phyloP scores from a whole-genome alignment of 1,140 invertebrate genomes.

The Prorops nasuta region DNA sequence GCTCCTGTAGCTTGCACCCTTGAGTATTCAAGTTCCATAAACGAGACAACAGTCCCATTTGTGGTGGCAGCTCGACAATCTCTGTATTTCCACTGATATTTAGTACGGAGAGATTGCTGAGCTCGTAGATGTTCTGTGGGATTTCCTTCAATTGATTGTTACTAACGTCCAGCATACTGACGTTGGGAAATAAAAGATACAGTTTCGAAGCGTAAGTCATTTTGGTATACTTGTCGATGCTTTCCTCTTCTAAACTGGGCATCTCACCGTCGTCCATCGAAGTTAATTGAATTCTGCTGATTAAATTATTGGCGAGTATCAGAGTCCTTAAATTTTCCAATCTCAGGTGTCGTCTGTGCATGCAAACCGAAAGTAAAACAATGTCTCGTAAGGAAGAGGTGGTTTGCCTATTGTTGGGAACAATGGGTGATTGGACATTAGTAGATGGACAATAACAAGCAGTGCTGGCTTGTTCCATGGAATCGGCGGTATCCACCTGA shows the following conservation, averaged over 20 bases:
- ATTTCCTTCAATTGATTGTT: slow-evolving; percentile 82
- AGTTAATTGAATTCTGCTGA: slow-evolving; percentile 75
- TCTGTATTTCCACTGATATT: slow-evolving; percentile 89
- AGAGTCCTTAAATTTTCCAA: slow-evolving; percentile 80
- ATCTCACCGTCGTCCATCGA: slow-evolving; percentile 70
- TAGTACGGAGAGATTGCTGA: slow-evolving; percentile 88
- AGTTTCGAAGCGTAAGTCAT: slow-evolving; percentile 38
- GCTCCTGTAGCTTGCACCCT: slow-evolving; percentile 86
- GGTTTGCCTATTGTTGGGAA: slow-evolving; percentile 48
- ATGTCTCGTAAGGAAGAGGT: slow-evolving; percentile 65
- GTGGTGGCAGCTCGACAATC: slow-evolving; percentile 83
- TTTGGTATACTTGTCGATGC: slow-evolving; percentile 36
- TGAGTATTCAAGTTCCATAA: slow-evolving; percentile 95
- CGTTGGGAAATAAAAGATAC: slow-evolving; percentile 83
- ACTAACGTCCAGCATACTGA: slow-evolving; percentile 93
- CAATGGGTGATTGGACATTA: slow-evolving; percentile 46
- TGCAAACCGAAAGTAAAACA: slow-evolving; percentile 79
- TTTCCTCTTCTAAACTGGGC: slow-evolving; percentile 40
- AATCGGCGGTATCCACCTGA: slow-evolving; percentile 63
- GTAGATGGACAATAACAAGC: slow-evolving; percentile 64
- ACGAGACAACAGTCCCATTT: slow-evolving; percentile 89
- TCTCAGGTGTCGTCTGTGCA: slow-evolving; percentile 77
- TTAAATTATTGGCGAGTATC: slow-evolving; percentile 80
- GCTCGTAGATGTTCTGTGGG: slow-evolving; percentile 81
- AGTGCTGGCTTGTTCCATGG: slow-evolving; percentile 61